These are phyloP conservation scores for Xiphophorus couchianus DNA, from an alignment of 2,113 vertebrate genomes.

Conservation along the genomic window DNA sequence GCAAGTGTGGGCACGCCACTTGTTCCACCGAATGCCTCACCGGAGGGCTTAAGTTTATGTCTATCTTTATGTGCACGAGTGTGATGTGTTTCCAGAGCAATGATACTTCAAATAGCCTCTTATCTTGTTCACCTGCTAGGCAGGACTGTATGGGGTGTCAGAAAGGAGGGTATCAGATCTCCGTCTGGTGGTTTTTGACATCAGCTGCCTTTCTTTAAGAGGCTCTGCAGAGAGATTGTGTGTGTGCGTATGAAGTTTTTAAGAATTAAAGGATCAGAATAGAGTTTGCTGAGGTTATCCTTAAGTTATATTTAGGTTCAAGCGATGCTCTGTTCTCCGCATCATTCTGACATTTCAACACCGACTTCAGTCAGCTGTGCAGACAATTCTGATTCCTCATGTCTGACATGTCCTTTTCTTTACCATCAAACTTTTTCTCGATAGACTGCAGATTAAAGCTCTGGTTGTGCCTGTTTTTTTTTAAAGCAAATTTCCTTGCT, in stretches of 20 bases:
- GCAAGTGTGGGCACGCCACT: slow-evolving; percentile 74
- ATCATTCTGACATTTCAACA: slow-evolving; percentile 10
- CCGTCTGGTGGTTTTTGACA: slow-evolving; percentile 42
- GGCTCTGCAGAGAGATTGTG: slow-evolving; percentile 15
- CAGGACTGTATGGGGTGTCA: slow-evolving; percentile 6
- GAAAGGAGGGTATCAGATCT: slow-evolving; percentile 55
- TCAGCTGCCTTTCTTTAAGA: slow-evolving; percentile 46
- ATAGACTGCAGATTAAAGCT: neutral
- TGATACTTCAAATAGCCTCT: slow-evolving; percentile 32
- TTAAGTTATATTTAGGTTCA: slow-evolving; percentile 23
- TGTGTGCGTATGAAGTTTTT: slow-evolving; percentile 8
- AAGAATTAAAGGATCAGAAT: slow-evolving; percentile 22
- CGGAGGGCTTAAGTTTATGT: slow-evolving; percentile 58
- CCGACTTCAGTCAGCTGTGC: neutral
- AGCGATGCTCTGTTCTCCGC: slow-evolving; percentile 20
- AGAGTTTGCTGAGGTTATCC: neutral
- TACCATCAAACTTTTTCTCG: neutral
- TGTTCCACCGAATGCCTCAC: slow-evolving; percentile 64
- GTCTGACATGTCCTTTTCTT: neutral
- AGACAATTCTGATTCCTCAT: neutral
- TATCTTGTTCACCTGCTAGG: slow-evolving; percentile 37
- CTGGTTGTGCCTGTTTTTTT: no score
- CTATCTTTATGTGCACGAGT: slow-evolving; percentile 9
- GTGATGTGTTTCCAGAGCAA: slow-evolving; percentile 23
- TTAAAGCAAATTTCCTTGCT: neutral